Percentiles rank a stretch among this genome's conserved stretches.
Conservation (phyloP, 35 echinoderm and acorn worm genomes). For the Acanthaster planci region DNA sequence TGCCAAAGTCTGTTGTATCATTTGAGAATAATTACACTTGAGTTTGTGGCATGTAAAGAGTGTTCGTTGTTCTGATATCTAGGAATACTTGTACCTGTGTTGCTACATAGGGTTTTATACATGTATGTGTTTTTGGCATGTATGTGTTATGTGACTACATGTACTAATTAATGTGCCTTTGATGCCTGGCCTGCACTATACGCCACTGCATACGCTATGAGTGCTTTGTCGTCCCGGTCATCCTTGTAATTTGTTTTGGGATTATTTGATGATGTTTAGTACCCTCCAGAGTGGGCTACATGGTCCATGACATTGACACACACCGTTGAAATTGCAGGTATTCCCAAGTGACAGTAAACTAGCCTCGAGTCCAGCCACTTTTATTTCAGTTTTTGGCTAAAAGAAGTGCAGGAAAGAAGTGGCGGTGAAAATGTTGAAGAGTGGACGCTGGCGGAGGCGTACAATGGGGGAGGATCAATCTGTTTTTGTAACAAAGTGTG, state of each 20-base stretch:
- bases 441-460: too few species aligned
- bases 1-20: too few species aligned
- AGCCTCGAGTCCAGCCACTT: background rate
- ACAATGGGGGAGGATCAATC: too few species aligned
- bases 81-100: background rate
- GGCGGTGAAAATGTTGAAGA: too few species aligned
- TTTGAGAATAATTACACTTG: too few species aligned
- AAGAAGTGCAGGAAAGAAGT: too few species aligned
- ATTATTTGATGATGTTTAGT: background rate
- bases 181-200: background rate
- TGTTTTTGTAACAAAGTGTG: too few species aligned
- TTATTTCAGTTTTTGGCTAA: background rate
- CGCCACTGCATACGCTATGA: background rate
- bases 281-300: background rate
- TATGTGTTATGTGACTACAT: background rate
- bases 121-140: background rate
- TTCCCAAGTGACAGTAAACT: background rate
- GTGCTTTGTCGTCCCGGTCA: background rate
- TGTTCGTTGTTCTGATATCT: too few species aligned
- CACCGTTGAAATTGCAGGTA: background rate
- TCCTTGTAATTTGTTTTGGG: background rate
- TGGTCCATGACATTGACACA: background rate
- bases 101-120: background rate
- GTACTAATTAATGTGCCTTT: slow-evolving; percentile 29
- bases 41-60: too few species aligned